These are phyloP conservation scores for Gymnogyps californianus DNA, from an alignment of 2,113 vertebrate genomes.

Conservation along the genomic window DNA sequence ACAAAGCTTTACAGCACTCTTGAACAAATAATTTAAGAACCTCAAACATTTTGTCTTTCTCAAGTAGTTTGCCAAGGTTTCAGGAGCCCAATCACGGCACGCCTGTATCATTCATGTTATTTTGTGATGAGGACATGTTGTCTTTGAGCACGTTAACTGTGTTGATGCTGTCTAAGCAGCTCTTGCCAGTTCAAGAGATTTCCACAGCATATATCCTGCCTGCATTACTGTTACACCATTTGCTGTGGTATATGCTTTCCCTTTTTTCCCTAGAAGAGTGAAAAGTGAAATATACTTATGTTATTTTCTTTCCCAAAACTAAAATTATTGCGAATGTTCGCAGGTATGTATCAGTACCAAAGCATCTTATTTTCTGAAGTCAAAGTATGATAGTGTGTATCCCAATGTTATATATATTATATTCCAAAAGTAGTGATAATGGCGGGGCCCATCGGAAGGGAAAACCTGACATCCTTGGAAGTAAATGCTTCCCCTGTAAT, in stretches of 20 bases:
- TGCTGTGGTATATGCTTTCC: accelerated
- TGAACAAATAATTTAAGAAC: not conserved
- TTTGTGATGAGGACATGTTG: accelerated
- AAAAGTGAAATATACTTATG: not conserved
- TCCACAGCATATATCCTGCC: not conserved
- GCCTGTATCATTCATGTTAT: accelerated
- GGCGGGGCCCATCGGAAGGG: not conserved
- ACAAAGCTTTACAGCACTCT: not conserved
- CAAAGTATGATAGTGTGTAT: accelerated
- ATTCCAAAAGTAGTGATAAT: not conserved
- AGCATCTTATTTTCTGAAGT: too few species aligned
- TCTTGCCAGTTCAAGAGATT: not conserved
- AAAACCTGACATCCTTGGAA: not conserved
- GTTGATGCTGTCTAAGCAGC: not conserved
- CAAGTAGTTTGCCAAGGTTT: not conserved
- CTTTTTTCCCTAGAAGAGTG: not conserved
- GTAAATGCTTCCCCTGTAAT: not conserved
- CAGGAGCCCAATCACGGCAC: not conserved
- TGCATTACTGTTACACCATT: accelerated
- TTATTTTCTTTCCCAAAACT: not conserved
- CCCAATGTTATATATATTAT: accelerated
- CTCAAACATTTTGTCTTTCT: not conserved
- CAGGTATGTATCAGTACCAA: not conserved
- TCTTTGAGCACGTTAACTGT: not conserved
- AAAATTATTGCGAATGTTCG: accelerated